Base-by-base conservation (phyloP, 1,140 invertebrate genomes). In the Glomeris maerens region DNA sequence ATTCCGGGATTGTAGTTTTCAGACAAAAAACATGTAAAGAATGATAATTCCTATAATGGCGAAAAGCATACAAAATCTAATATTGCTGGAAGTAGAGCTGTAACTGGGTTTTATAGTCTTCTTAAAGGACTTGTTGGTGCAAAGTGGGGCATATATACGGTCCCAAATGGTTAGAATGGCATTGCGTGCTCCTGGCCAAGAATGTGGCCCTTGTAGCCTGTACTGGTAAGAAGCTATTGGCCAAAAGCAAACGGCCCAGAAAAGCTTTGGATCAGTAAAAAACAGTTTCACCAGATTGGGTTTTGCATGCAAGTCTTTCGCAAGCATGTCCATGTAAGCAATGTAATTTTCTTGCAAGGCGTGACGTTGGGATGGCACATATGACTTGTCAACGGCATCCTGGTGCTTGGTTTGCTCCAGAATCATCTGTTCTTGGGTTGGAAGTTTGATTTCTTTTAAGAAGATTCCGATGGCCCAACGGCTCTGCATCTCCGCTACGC, bases 401-500 rank as follows among this genome's bases (percentile, higher is more conserved):
- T n/a, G n/a, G n/a, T n/a, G n/a, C n/a, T n/a, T n/a, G n/a, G n/a
- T n/a, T n/a, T n/a, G n/a, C n/a, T n/a, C n/a, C n/a, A n/a, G n/a
- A n/a, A n/a, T n/a, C n/a, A n/a, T n/a, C n/a, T n/a, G n/a, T n/a
- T n/a, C n/a, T n/a, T n/a, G n/a, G n/a, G n/a, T n/a, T 17, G 67
- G 67, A 1, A 68, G 40, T 0, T 28, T 59, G 36, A 46, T 55
- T 52, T 39, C 39, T 41, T 52, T 21, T 21, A 21, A 21, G 10
- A 42, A 42, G 5, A 42, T 7, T 4, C 4, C 10, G 4, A 5
- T 5, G 45, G 63, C 67, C 62, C 71, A 70, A 28, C 73, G 59
- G 13, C 65, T 61, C 57, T 75, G 73, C 28, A 76, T 64, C 59
- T 75, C 73, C 10, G 68, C 62, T 27, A 73, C 66, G 3, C 72